Percentiles rank a stretch among this genome's conserved stretches.
Conservation (phyloP, 92 coral and sea anemone species). For the Epizoanthus illoricatus region DNA sequence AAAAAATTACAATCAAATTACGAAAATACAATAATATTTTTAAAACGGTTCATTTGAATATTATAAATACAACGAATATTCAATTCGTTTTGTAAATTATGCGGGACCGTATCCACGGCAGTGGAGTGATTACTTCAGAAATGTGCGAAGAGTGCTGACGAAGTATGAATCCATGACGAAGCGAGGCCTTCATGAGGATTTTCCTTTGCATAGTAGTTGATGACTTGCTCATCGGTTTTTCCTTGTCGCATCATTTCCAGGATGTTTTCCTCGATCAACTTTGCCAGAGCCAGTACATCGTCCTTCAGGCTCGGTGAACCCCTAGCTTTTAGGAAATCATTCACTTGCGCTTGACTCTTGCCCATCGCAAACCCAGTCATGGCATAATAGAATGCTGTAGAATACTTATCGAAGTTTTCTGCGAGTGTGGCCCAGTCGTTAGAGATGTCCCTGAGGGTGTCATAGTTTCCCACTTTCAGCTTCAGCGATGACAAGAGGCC, state of each 20-base stretch:
- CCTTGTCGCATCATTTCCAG: conserved; percentile 65
- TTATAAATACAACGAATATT: too few relatives aligned
- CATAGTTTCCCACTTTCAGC: conserved; percentile 55
- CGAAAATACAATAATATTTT: too few relatives aligned
- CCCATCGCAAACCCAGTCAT: conserved; percentile 62
- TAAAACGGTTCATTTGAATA: too few relatives aligned
- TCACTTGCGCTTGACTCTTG: conserved; percentile 50
- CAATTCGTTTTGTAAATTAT: too few relatives aligned
- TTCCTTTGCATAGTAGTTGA: conserved; percentile 68
- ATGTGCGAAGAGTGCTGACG: conserved; percentile 63
- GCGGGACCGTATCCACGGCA: too few relatives aligned
- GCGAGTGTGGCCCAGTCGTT: conserved; percentile 71
- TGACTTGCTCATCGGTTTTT: conserved; percentile 60
- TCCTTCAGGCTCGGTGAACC: conserved; percentile 47
- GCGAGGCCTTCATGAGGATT: conserved; percentile 70
- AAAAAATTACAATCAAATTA: too few relatives aligned
- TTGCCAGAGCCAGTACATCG: conserved; percentile 62
- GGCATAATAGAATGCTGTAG: conserved; percentile 62
- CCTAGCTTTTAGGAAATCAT: conserved; percentile 33
- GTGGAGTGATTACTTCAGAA: not conserved
- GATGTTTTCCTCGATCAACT: conserved; percentile 60
- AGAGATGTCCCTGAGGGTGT: conserved; percentile 56
- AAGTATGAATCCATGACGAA: conserved; percentile 63
- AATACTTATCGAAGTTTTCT: conserved; percentile 57
- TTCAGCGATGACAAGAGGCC: conserved; percentile 49